Evolutionary conservation across 2,113 vertebrate species (phyloP), one percentile per base, ranked within the genome.

Genomic region (Chrysochloris asiatica): DNA sequence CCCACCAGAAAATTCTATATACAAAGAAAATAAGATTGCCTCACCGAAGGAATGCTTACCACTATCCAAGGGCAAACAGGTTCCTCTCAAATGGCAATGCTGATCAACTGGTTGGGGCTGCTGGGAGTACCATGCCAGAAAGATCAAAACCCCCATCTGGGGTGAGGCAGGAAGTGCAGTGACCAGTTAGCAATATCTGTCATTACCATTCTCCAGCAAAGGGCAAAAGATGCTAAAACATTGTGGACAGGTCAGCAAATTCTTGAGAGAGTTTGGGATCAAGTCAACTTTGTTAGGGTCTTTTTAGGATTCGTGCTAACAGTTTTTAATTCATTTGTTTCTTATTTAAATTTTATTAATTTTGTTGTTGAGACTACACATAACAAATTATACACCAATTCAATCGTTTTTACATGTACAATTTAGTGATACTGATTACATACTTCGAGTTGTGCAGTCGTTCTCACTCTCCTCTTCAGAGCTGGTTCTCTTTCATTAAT

Each of bases 181-280:
- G 61, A 89, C 84, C 81, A 54, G 71, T 86, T 19, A 91, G 76
- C 50, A 92, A 63, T 2, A 14, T 45, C 54, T 85, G 75, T 36
- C 79, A 38, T 43, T 47, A 50, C 52, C 61, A 10, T 81, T 87
- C 52, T 79, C 80, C 81, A 89, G 36, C 61, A 41, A 56, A 83
- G 45, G 22, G 71, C 38, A 89, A 90, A 69, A 77, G 36, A 85
- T 12, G 17, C 79, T 33, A 94, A 88, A 69, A 84, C 19, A 76
- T 87, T 75, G 8, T 47, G 73, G 12, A 69, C 7, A 79, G 24
- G 85, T 89, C 36, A 90, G 86, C 38, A 86, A 81, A 43, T 48
- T 43, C 81, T 82, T n/a, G n/a, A 69, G 73, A 84, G 22, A 83
- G 72, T 83, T 24, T 86, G 33, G 33, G 45, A 78, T 76, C 43